Conservation (phyloP, 2,797 vertebrate species). For the Sebastes wilsoni region DNA sequence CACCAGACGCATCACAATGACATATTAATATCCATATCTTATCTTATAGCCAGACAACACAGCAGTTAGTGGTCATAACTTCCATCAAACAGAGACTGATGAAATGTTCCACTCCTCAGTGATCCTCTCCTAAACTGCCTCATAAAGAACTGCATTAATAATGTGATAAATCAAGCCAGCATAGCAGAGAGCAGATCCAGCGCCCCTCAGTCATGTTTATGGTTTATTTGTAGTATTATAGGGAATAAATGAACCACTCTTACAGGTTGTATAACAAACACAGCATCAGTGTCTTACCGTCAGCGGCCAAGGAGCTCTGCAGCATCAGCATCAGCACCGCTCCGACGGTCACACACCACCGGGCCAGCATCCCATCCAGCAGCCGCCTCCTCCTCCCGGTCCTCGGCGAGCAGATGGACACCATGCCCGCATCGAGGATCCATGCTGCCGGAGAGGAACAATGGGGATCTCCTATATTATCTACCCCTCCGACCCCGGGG, state of each 20-base stretch:
- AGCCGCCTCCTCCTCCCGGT: conserved; percentile 54
- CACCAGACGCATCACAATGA: background rate
- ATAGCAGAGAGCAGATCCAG: background rate
- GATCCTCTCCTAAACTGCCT: background rate
- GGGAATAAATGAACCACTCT: background rate
- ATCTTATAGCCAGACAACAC: background rate
- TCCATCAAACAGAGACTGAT: background rate
- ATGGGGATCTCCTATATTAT: conserved; percentile 18
- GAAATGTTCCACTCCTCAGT: background rate
- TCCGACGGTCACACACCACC: conserved; percentile 63
- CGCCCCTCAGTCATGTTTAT: background rate
- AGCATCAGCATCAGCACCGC: conserved; percentile 77
- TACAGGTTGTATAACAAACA: conserved; percentile 44
- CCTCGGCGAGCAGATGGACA: conserved; percentile 33
- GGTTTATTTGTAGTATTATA: background rate
- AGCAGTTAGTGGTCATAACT: background rate
- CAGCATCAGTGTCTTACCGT: conserved; percentile 72
- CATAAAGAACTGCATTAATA: background rate
- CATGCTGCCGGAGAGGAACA: conserved; percentile 40
- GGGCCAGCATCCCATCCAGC: conserved; percentile 65
- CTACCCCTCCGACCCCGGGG: conserved; percentile 43
- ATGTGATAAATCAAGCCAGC: background rate
- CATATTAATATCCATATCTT: background rate
- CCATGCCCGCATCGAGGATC: conserved; percentile 44
- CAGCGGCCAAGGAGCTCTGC: conserved; percentile 72